Evolutionary conservation across 2,888 invertebrate genomes (phyloP).

Genomic region (Litoditis marina): DNA sequence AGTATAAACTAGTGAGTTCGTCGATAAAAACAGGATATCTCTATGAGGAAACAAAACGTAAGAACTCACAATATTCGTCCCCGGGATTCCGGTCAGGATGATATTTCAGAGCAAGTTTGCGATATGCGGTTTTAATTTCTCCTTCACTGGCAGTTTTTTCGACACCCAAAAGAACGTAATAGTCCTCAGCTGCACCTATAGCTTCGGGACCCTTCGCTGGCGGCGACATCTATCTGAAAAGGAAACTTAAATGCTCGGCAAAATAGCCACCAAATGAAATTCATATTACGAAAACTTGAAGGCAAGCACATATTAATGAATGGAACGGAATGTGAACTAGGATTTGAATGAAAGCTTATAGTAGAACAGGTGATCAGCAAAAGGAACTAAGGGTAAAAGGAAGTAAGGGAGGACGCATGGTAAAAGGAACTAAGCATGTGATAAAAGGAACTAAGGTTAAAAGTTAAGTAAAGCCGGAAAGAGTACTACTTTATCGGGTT

Average conservation of each 20-base stretch:
- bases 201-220: slow-evolving; percentile 3
- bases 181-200: slow-evolving; percentile 41
- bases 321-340: not conserved
- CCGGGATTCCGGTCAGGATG: slow-evolving; percentile 60
- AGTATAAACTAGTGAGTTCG: too few relatives aligned
- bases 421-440: too few relatives aligned
- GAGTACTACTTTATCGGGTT: too few relatives aligned
- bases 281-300: too few relatives aligned
- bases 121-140: slow-evolving; percentile 60
- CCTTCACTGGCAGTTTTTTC: slow-evolving; percentile 57
- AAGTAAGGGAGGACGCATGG: too few relatives aligned
- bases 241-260: not conserved
- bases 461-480: too few relatives aligned
- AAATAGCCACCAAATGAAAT: too few relatives aligned
- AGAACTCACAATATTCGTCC: slow-evolving; percentile 44
- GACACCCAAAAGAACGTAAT: slow-evolving; percentile 60
- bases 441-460: too few relatives aligned
- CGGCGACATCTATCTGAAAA: not conserved
- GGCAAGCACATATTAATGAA: not conserved
- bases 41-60: not conserved
- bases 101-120: slow-evolving; percentile 59
- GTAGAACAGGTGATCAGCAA: too few relatives aligned
- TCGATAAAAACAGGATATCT: too few relatives aligned
- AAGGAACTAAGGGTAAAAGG: too few relatives aligned
- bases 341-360: slow-evolving; percentile 1